These are phyloP conservation scores for Calosoma granatense DNA, from an alignment of 1,140 invertebrate genomes.

Conservation along the genomic window DNA sequence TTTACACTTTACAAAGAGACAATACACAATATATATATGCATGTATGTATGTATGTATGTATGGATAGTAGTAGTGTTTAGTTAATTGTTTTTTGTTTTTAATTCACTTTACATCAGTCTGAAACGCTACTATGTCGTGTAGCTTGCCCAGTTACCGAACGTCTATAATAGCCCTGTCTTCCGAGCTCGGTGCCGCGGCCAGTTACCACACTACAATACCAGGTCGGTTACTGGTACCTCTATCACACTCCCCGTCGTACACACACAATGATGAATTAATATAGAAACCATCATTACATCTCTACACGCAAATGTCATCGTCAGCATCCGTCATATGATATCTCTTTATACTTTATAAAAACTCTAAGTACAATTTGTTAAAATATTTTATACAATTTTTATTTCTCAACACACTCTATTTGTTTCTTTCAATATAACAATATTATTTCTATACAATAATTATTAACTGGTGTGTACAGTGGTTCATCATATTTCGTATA, in stretches of 20 bases:
- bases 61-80: slow-evolving; percentile 10
- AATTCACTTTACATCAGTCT: slow-evolving; percentile 37
- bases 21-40: not conserved
- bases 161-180: not conserved
- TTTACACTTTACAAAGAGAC: slow-evolving; percentile 37
- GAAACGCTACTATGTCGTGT: slow-evolving; percentile 19
- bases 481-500: too few relatives aligned
- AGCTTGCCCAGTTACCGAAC: not conserved
- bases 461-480: not conserved
- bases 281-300: too few relatives aligned
- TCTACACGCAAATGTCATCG: too few relatives aligned
- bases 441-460: slow-evolving; percentile 3
- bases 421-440: not conserved
- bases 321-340: too few relatives aligned
- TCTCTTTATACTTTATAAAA: slow-evolving; percentile 7
- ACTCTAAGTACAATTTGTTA: slow-evolving; percentile 7
- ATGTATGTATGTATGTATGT: too few relatives aligned
- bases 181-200: not conserved
- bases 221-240: too few relatives aligned
- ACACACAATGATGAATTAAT: too few relatives aligned
- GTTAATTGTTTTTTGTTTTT: slow-evolving; percentile 21
- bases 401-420: not conserved
- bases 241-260: too few relatives aligned
- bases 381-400: slow-evolving; percentile 6
- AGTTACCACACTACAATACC: too few relatives aligned